These are phyloP conservation scores for Apoda limacodes DNA, from an alignment of 2,888 invertebrate species.

Conservation along the genomic window DNA sequence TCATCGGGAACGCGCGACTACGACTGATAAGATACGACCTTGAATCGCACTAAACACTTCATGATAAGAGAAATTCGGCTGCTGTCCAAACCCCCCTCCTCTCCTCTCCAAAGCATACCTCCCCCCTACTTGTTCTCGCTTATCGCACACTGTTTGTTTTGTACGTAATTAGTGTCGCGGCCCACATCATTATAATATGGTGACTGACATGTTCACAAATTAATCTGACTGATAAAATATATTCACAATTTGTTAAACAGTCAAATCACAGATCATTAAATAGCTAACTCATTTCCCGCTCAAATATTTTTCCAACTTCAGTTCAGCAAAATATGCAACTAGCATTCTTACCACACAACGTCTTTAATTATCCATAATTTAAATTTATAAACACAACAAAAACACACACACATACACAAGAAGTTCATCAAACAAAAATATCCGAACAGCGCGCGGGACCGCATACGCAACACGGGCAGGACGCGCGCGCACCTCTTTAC, in stretches of 20 bases:
- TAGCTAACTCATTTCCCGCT: too few species aligned
- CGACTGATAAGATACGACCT: slow-evolving; percentile 57
- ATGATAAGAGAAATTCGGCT: slow-evolving; percentile 63
- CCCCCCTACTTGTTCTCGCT: slow-evolving; percentile 24
- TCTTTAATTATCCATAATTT: too few species aligned
- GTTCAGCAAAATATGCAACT: too few species aligned
- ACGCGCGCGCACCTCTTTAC: slow-evolving; percentile 56
- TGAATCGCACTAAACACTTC: slow-evolving; percentile 46
- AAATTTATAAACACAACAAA: too few species aligned
- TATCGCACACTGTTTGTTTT: slow-evolving; percentile 54
- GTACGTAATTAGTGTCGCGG: slow-evolving; percentile 50
- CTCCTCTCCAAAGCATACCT: slow-evolving; percentile 24
- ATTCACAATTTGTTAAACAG: too few species aligned
- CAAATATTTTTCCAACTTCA: too few species aligned
- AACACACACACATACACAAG: slow-evolving; percentile 29
- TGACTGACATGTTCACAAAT: slow-evolving; percentile 45
- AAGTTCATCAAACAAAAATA: slow-evolving; percentile 15
- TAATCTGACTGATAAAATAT: too few species aligned
- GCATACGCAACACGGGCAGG: slow-evolving; percentile 24
- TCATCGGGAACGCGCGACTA: slow-evolving; percentile 37
- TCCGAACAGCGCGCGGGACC: slow-evolving; percentile 21
- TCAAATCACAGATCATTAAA: too few species aligned
- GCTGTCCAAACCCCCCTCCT: slow-evolving; percentile 24
- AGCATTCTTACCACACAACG: too few species aligned
- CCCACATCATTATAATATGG: slow-evolving; percentile 33